phyloP scores from a whole-genome alignment of 2,113 vertebrate genomes.

The Pterocles burchelli region DNA sequence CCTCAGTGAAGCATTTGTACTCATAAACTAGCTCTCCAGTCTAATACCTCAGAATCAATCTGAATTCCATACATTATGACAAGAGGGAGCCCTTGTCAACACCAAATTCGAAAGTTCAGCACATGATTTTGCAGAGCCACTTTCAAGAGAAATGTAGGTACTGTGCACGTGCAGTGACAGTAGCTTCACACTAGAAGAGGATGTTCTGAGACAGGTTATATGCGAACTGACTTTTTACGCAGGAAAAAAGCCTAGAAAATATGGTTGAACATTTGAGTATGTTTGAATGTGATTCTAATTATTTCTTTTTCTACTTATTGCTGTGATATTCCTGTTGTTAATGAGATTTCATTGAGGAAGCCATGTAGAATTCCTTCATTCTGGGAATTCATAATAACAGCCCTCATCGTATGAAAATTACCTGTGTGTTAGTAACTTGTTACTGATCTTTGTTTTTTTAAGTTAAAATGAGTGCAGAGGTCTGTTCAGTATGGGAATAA shows the following conservation, averaged over 20 bases:
- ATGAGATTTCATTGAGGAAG: not conserved
- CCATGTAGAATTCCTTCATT: not conserved
- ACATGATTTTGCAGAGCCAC: not conserved
- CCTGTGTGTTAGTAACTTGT: not conserved
- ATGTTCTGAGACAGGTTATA: not conserved
- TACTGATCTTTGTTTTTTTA: not conserved
- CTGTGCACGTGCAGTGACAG: not conserved
- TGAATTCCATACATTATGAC: not conserved
- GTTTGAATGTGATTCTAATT: not conserved
- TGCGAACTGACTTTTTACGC: not conserved
- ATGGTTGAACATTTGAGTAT: not conserved
- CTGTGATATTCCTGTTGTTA: not conserved
- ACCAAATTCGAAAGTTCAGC: not conserved
- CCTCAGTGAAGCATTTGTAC: not conserved
- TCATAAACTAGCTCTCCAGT: not conserved
- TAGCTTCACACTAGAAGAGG: not conserved
- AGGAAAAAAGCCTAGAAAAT: not conserved
- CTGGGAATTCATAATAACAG: not conserved
- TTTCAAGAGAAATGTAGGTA: not conserved
- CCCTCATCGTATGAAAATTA: not conserved
- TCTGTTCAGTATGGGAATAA: not conserved
- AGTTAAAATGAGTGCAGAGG: not conserved
- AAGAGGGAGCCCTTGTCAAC: constrained; percentile 53
- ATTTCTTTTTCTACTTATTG: not conserved
- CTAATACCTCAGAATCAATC: not conserved